Conservation (phyloP, 2,797 vertebrate genomes). For the Lithobates pipiens region DNA sequence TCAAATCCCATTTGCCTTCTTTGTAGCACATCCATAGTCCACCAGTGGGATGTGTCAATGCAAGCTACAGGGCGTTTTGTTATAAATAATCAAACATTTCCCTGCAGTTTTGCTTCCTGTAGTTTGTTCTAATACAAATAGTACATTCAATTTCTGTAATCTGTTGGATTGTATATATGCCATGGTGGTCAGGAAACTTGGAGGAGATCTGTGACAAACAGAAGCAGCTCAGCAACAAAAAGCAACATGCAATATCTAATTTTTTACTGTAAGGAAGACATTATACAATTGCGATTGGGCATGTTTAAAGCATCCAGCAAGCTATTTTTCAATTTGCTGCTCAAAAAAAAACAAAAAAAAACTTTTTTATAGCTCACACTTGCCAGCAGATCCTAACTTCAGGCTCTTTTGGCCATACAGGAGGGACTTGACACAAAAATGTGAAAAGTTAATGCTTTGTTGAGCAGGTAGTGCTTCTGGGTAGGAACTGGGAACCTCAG, state of each 20-base stretch:
- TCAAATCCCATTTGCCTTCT: conserved; percentile 35
- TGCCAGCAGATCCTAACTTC: neutral
- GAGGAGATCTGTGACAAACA: conserved; percentile 25
- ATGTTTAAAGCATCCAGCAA: conserved; percentile 7
- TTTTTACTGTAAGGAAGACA: conserved; percentile 37
- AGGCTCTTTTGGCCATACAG: neutral
- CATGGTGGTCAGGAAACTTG: conserved; percentile 48
- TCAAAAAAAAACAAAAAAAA: neutral
- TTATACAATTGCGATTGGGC: conserved; percentile 1
- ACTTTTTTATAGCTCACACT: neutral
- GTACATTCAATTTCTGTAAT: conserved; percentile 30
- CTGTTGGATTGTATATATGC: conserved; percentile 34
- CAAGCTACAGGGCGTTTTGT: neutral
- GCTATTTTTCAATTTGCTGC: neutral
- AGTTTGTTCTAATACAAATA: conserved; percentile 34
- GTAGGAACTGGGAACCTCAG: neutral
- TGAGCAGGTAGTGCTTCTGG: neutral
- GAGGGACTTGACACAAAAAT: neutral
- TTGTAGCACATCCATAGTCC: conserved; percentile 23
- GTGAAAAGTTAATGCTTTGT: neutral
- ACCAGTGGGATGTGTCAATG: conserved; percentile 34
- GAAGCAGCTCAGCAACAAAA: conserved; percentile 36
- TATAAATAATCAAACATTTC: conserved; percentile 14
- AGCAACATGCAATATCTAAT: conserved; percentile 22
- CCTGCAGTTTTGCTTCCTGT: conserved; percentile 35